Percentiles rank a stretch among this genome's conserved stretches.
Evolutionary conservation across 2,113 vertebrate genomes (phyloP).

Genomic region (Petrocephalus zakoni): DNA sequence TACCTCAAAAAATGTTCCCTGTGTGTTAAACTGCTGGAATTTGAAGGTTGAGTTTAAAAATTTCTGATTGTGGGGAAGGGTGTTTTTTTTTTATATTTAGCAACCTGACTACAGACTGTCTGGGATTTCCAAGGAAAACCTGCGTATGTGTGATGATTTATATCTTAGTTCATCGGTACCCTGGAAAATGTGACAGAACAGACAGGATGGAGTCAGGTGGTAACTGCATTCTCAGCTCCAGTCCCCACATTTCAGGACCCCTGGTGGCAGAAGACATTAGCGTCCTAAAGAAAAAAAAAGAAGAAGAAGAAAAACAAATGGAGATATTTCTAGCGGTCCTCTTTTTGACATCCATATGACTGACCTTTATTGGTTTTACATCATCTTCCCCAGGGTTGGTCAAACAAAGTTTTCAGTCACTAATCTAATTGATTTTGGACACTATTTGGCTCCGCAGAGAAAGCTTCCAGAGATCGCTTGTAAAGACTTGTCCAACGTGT

Average conservation of each 20-base stretch:
- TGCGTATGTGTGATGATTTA: not conserved
- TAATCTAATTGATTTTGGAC: not conserved
- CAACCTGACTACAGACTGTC: not conserved
- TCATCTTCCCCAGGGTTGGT: not conserved
- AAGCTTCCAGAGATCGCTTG: not conserved
- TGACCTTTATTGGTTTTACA: not conserved
- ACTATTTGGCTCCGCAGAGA: not conserved
- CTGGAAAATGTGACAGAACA: conserved; percentile 1
- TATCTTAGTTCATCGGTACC: not conserved
- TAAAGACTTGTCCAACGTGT: conserved; percentile 16
- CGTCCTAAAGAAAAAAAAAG: not conserved
- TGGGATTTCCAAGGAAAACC: not conserved
- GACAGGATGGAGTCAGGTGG: not conserved
- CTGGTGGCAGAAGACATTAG: not conserved
- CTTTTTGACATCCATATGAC: not conserved
- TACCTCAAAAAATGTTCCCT: not conserved
- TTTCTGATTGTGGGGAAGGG: not conserved
- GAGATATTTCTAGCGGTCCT: not conserved
- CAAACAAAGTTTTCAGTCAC: not conserved
- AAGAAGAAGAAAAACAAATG: too few species aligned
- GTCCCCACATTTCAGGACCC: not conserved
- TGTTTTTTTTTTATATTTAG: not conserved
- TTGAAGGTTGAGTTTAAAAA: not conserved
- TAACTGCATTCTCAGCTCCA: not conserved
- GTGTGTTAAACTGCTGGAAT: not conserved